Percentiles rank a stretch among this genome's conserved stretches.
Evolutionary conservation across 2,797 vertebrate species (phyloP).

Genomic region (Rousettus madagascariensis): DNA sequence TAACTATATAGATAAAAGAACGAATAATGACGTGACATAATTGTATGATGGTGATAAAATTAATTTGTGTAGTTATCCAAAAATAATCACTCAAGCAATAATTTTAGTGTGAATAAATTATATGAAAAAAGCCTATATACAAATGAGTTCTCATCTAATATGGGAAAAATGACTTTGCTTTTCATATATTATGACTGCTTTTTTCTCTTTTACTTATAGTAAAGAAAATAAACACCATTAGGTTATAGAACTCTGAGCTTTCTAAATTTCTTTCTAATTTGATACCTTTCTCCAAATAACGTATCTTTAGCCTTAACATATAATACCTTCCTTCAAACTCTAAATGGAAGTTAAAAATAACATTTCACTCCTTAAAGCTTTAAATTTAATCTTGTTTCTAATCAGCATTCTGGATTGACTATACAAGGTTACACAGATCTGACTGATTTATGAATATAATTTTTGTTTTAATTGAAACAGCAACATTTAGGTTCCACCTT

Average conservation of each 20-base stretch:
- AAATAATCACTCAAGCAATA: neutral
- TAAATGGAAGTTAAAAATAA: slow-evolving; percentile 74
- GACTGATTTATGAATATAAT: slow-evolving; percentile 82
- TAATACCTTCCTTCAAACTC: slow-evolving; percentile 68
- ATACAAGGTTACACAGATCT: slow-evolving; percentile 73
- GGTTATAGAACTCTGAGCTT: slow-evolving; percentile 51
- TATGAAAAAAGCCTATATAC: slow-evolving; percentile 53
- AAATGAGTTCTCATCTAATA: neutral
- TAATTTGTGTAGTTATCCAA: slow-evolving; percentile 44
- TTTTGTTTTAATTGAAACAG: slow-evolving; percentile 87
- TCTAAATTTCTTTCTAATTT: slow-evolving; percentile 55
- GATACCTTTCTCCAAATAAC: neutral
- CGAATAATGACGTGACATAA: neutral
- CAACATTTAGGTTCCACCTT: slow-evolving; percentile 95
- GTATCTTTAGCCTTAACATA: slow-evolving; percentile 66
- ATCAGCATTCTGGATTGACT: slow-evolving; percentile 68
- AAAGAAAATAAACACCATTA: slow-evolving; percentile 28
- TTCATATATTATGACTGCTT: neutral
- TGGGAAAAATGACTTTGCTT: slow-evolving; percentile 69
- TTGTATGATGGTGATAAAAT: slow-evolving; percentile 44
- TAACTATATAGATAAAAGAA: slow-evolving; percentile 2
- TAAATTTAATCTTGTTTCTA: slow-evolving; percentile 83
- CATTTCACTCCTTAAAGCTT: slow-evolving; percentile 75
- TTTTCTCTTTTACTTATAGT: slow-evolving; percentile 44
- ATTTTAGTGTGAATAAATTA: slow-evolving; percentile 48